phyloP scores from a whole-genome alignment of 1,140 invertebrate genomes.

The Apis mellifera region DNA sequence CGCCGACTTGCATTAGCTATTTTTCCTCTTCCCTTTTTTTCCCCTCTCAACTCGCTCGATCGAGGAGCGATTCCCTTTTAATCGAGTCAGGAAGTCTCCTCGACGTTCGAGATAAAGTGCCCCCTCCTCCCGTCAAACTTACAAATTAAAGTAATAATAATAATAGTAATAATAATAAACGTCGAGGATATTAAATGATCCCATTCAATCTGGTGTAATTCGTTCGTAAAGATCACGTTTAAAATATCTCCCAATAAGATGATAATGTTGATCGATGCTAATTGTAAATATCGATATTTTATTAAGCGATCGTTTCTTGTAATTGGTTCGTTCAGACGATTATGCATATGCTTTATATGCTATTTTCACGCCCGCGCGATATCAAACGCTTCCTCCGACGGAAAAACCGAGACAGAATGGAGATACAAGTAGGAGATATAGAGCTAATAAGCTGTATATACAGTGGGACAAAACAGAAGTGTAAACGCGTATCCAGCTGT shows the following conservation, averaged over 20 bases:
- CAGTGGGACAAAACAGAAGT: constrained; percentile 35
- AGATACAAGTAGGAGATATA: background rate
- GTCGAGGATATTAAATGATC: background rate
- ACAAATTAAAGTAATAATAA: background rate
- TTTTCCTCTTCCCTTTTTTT: background rate
- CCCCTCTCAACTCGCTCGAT: too few relatives aligned
- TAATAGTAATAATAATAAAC: too few relatives aligned
- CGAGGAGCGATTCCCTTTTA: background rate
- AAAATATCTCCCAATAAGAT: too few relatives aligned
- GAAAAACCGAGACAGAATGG: background rate
- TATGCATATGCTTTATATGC: background rate
- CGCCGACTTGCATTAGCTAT: constrained; percentile 34
- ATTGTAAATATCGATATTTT: background rate
- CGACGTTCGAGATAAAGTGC: too few relatives aligned
- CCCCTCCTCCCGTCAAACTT: background rate
- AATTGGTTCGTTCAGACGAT: too few relatives aligned
- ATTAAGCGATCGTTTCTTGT: background rate
- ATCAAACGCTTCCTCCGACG: too few relatives aligned
- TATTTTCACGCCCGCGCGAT: background rate
- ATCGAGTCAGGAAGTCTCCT: constrained; percentile 5
- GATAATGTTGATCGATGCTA: too few relatives aligned
- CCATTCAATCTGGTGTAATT: background rate
- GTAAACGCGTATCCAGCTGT: constrained; percentile 29
- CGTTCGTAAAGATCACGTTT: too few relatives aligned
- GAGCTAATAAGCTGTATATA: constrained; percentile 37